Percentiles rank a stretch among this genome's conserved stretches.
Evolutionary conservation across 2,888 invertebrate species (phyloP).

Genomic region (Agonopterix subpropinquella): DNA sequence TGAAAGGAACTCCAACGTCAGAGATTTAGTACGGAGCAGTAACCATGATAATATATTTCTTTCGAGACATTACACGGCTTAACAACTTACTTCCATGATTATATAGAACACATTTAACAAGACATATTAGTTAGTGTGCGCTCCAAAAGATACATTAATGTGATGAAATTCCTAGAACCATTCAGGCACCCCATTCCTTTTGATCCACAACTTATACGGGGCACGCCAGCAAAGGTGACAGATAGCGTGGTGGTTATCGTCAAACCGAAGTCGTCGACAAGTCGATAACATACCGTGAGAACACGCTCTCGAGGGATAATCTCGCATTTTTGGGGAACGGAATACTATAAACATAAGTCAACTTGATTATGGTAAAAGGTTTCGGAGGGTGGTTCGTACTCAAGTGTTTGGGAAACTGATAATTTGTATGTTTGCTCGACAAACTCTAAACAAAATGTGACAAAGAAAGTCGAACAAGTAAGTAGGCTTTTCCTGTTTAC

Average conservation of each 20-base stretch:
- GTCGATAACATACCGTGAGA: slow-evolving; percentile 58
- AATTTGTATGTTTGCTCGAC: neutral
- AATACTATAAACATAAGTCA: slow-evolving; percentile 32
- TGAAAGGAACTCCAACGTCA: no score
- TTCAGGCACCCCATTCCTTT: no score
- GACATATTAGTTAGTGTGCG: no score
- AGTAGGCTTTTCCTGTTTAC: slow-evolving; percentile 4
- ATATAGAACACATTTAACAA: no score
- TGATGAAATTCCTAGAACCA: no score
- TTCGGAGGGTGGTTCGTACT: slow-evolving; percentile 18
- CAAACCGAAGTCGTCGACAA: slow-evolving; percentile 39
- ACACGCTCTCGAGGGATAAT: slow-evolving; percentile 40
- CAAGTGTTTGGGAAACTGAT: slow-evolving; percentile 12
- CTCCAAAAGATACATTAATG: no score
- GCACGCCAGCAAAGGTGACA: slow-evolving; percentile 21
- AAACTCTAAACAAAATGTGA: neutral
- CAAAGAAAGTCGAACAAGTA: neutral
- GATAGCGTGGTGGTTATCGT: slow-evolving; percentile 65
- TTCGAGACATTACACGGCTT: no score
- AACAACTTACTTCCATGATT: no score
- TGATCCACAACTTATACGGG: no score
- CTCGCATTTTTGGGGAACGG: slow-evolving; percentile 33
- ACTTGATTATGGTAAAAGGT: slow-evolving; percentile 32
- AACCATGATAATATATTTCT: no score
- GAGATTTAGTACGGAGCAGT: no score